phyloP scores from a whole-genome alignment of 1,140 invertebrate genomes.

The Drosophila suzukii region DNA sequence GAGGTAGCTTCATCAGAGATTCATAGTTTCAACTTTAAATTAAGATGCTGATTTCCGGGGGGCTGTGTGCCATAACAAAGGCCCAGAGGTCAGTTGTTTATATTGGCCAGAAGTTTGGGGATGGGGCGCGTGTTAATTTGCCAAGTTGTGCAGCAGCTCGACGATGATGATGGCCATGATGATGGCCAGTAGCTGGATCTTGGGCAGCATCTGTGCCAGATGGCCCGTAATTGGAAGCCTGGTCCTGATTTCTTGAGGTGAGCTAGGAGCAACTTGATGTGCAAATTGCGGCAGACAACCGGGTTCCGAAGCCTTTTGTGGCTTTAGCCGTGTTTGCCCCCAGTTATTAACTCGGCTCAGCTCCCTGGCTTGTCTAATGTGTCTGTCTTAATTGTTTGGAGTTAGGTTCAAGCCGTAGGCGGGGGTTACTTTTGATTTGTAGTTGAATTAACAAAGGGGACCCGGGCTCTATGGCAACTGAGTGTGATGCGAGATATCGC shows the following conservation, averaged over 20 bases:
- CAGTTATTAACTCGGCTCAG: constrained; percentile 33
- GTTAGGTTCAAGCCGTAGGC: neutral
- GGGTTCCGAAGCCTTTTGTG: constrained; percentile 32
- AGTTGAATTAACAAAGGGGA: constrained; percentile 19
- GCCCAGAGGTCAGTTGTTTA: constrained; percentile 68
- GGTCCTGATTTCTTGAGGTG: constrained; percentile 40
- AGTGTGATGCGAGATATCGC: neutral
- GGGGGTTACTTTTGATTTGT: constrained; percentile 28
- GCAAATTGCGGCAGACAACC: constrained; percentile 55
- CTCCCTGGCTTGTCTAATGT: constrained; percentile 24
- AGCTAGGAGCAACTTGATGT: constrained; percentile 41
- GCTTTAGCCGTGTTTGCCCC: constrained; percentile 27
- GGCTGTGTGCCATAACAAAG: constrained; percentile 12
- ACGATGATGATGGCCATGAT: constrained; percentile 12
- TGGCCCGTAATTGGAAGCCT: constrained; percentile 72
- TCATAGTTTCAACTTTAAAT: constrained; percentile 80
- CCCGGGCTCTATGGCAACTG: neutral
- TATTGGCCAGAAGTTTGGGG: constrained; percentile 32
- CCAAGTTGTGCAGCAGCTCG: constrained; percentile 51
- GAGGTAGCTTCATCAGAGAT: constrained; percentile 66
- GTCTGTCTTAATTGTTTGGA: constrained; percentile 37
- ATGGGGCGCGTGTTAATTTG: constrained; percentile 72
- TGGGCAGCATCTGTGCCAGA: constrained; percentile 58
- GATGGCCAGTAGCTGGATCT: constrained; percentile 5
- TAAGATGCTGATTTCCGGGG: constrained; percentile 51